Percentiles rank a stretch among this genome's conserved stretches.
phyloP scores from a whole-genome alignment of 1,140 invertebrate genomes.

The Pseudomyrmex concolor region DNA sequence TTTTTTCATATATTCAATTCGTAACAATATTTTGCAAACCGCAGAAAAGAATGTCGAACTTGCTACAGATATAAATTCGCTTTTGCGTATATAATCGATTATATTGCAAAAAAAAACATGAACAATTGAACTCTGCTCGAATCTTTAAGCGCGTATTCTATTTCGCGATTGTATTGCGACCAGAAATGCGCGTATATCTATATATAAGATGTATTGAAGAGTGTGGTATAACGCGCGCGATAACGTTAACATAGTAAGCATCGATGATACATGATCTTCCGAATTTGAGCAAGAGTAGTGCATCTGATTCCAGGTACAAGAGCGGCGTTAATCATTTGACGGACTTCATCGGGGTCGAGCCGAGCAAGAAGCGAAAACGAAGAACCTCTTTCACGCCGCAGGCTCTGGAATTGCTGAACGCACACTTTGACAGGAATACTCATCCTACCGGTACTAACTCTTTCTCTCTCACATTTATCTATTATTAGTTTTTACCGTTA shows the following conservation, averaged over 20 bases:
- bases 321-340: constrained; percentile 96
- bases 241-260: constrained; percentile 19
- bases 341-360: constrained; percentile 97
- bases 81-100: constrained; percentile 32
- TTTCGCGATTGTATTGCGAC: constrained; percentile 27
- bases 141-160: constrained; percentile 32
- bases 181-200: not conserved
- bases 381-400: constrained; percentile 98
- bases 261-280: constrained; percentile 55
- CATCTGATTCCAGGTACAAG: constrained; percentile 91
- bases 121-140: not conserved
- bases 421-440: constrained; percentile 98
- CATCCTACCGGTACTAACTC: constrained; percentile 95
- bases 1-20: constrained; percentile 43
- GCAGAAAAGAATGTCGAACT: constrained; percentile 18
- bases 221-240: not conserved
- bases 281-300: constrained; percentile 83
- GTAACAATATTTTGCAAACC: constrained; percentile 47
- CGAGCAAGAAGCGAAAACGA: constrained; percentile 97
- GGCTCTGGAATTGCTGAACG: constrained; percentile 96
- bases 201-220: too few relatives aligned
- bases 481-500: too few relatives aligned
- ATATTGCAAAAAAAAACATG: constrained; percentile 1
- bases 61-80: not conserved
- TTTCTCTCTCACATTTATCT: not conserved